These are phyloP conservation scores for Sardina pilchardus DNA, from an alignment of 2,113 vertebrate species.

Conservation along the genomic window DNA sequence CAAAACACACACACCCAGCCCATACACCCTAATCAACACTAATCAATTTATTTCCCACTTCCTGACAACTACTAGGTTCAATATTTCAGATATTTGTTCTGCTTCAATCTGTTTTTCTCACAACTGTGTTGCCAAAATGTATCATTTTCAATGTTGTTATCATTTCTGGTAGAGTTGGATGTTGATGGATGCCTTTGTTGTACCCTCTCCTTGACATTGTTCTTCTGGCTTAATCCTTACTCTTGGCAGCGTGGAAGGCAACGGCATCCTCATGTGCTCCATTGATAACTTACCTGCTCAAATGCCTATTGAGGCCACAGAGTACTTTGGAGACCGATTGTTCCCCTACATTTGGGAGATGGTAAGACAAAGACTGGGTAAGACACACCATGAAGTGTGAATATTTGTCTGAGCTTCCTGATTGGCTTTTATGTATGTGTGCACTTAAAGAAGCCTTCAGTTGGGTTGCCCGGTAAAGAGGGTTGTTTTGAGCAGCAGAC, in stretches of 20 bases:
- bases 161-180: neutral
- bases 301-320: slow-evolving; percentile 93
- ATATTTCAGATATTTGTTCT: neutral
- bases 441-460: neutral
- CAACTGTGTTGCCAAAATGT: no score
- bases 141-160: no score
- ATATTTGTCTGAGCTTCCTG: neutral
- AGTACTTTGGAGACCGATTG: slow-evolving; percentile 94
- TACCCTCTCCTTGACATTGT: neutral
- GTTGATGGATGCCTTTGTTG: neutral
- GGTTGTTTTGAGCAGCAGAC: neutral
- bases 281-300: slow-evolving; percentile 97
- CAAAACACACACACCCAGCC: slow-evolving; percentile 24
- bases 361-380: slow-evolving; percentile 74
- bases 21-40: neutral
- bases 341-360: slow-evolving; percentile 96
- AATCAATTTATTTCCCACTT: neutral
- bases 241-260: slow-evolving; percentile 85
- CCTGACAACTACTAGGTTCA: neutral
- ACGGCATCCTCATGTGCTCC: slow-evolving; percentile 96
- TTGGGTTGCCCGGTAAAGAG: neutral
- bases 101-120: neutral
- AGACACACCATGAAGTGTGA: neutral
- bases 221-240: slow-evolving; percentile 40
- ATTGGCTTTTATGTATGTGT: neutral